phyloP scores from a whole-genome alignment of 2,797 vertebrate genomes.

The Rhinella marina region DNA sequence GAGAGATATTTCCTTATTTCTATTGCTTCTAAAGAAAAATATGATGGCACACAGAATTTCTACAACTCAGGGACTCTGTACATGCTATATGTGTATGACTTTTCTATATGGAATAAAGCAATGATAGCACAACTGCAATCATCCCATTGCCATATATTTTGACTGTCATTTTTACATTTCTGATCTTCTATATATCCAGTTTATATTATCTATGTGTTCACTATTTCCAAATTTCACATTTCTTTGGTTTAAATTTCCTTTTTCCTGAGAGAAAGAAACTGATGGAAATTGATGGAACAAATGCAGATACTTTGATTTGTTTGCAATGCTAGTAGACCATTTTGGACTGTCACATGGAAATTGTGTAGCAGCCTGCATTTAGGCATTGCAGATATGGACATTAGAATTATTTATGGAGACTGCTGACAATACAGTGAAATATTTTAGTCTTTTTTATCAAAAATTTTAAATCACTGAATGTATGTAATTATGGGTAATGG shows the following conservation, averaged over 20 bases:
- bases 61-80: too few species aligned
- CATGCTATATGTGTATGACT: neutral
- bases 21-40: neutral
- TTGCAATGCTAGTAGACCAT: neutral
- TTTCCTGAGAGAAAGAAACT: neutral
- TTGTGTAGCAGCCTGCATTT: neutral
- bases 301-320: neutral
- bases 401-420: neutral
- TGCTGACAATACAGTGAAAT: neutral
- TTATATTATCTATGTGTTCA: neutral
- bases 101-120: neutral
- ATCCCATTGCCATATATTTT: neutral
- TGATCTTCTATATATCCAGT: neutral
- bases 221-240: neutral
- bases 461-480: too few species aligned
- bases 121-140: neutral
- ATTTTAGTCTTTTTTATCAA: too few species aligned
- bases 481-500: too few species aligned
- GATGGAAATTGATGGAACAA: constrained; percentile 9
- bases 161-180: neutral
- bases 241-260: neutral
- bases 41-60: neutral
- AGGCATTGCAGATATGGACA: neutral
- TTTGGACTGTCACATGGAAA: neutral
- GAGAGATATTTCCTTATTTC: neutral